These are phyloP conservation scores for Cisticola juncidis DNA, from an alignment of 2,113 vertebrate genomes.

Conservation along the genomic window DNA sequence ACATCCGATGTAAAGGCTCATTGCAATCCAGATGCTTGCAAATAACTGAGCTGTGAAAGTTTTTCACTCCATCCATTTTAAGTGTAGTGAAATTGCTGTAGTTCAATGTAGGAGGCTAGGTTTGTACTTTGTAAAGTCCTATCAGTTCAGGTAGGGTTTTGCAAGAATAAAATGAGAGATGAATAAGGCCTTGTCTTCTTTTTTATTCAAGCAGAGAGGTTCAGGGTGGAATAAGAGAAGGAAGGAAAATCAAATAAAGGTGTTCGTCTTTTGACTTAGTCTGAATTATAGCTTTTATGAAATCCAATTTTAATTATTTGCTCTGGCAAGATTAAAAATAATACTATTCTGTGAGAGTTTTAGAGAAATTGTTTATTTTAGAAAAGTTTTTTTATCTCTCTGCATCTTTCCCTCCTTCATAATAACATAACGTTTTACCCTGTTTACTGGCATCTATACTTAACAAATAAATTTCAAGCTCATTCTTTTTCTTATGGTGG, in stretches of 20 bases:
- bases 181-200: neutral
- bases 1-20: accelerated
- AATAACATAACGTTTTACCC: neutral
- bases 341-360: neutral
- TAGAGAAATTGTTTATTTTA: neutral
- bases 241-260: neutral
- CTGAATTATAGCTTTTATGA: neutral
- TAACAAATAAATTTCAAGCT: neutral
- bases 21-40: neutral
- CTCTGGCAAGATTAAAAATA: neutral
- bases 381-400: neutral
- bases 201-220: neutral
- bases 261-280: neutral
- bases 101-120: neutral
- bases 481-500: neutral
- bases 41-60: neutral
- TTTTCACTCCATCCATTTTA: neutral
- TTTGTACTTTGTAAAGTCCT: neutral
- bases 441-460: neutral
- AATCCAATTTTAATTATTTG: neutral
- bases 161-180: neutral
- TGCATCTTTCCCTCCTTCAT: neutral
- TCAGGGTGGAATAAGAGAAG: neutral
- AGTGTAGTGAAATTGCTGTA: neutral
- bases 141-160: neutral